Evolutionary conservation across 2,888 invertebrate species (phyloP), one percentile per base, ranked within the genome.

Genomic region (Zhuqinia jingwanae): DNA sequence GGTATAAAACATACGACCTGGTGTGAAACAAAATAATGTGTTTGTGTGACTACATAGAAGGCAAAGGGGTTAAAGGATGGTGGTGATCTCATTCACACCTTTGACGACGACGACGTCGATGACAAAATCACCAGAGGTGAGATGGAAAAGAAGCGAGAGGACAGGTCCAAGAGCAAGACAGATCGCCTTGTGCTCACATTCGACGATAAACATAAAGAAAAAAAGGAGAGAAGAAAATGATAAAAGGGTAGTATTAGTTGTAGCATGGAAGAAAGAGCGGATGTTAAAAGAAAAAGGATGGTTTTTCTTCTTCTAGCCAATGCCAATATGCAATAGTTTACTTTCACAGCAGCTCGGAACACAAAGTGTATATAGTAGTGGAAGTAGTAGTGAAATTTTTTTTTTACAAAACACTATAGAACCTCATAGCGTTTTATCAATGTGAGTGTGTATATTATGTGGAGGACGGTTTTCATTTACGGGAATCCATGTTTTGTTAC

Each of bases 51-150:
- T n/a, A n/a, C 42, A 60, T 20, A 30, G 42, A 75, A 73, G 25
- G 63, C 73, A 60, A 58, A 75, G 79, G 85, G 85, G n/a, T n/a
- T 85, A 79, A 85, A 85, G 85, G 85, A n/a, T n/a, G n/a, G 85
- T 85, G 85, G 85, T 85, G 85, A 85, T 85, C 85, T 85, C 80
- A 85, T 73, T 80, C 80, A 79, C 80, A 79, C 85, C 80, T 80
- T 77, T 65, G 75, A 79, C 79, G 85, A 85, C 80, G 63, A 85
- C 73, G 50, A 73, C 36, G 47, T 27, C 42, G 45, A 36, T 30
- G 65, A n/a, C n/a, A n/a, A 36, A 36, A 36, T 6, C 36, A 36
- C 36, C 6, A 76, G 76, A 56, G 36, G 22, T 56, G 25, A 63
- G 63, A 63, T 3, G 15, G 47, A 78, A 50, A 79, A 50, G 25